phyloP scores from a whole-genome alignment of 2,113 vertebrate genomes.

The Myotis brandtii region DNA sequence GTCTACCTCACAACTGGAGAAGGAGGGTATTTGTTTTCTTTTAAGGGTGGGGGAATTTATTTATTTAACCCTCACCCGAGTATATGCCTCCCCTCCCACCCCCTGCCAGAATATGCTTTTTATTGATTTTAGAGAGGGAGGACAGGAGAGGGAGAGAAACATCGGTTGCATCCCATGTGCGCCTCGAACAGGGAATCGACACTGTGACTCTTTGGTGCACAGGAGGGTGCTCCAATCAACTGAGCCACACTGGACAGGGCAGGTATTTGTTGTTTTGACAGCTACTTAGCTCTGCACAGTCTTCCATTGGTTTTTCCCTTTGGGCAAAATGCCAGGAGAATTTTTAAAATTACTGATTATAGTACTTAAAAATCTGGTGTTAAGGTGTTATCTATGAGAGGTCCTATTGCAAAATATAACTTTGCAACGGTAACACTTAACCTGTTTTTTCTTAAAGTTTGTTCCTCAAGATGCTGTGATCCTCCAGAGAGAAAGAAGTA shows the following conservation, averaged over 20 bases:
- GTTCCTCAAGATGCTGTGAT: background rate
- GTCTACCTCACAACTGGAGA: accelerated
- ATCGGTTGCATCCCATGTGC: background rate
- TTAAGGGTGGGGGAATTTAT: background rate
- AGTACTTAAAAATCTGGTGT: background rate
- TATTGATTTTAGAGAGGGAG: background rate
- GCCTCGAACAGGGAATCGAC: background rate
- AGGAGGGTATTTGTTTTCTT: background rate
- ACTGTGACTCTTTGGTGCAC: background rate
- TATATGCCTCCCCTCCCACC: background rate
- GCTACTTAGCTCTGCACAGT: background rate
- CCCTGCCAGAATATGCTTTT: background rate
- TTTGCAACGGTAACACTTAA: constrained; percentile 13
- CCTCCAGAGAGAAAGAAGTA: background rate
- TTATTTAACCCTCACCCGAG: background rate
- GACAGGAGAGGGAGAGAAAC: background rate
- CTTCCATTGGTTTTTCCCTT: background rate
- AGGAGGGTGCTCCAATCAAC: background rate
- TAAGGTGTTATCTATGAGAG: background rate
- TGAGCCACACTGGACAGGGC: background rate
- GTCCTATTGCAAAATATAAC: background rate
- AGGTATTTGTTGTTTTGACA: background rate
- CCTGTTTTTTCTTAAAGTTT: constrained; percentile 20
- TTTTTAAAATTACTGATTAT: background rate
- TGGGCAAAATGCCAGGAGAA: background rate